phyloP scores from a whole-genome alignment of 2,113 vertebrate genomes.

The Podarcis cretensis region DNA sequence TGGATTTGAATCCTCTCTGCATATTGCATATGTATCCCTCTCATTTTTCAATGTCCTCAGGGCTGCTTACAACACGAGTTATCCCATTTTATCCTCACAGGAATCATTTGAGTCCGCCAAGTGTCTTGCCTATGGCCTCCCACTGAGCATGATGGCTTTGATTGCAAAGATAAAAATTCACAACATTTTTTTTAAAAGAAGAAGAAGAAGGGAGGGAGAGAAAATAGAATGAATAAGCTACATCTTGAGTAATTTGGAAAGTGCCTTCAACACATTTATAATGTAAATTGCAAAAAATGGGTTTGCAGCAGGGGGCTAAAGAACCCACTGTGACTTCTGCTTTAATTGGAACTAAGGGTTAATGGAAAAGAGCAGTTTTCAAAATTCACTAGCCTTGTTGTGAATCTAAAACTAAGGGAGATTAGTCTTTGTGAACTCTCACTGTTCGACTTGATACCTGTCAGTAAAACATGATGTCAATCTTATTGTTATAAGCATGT shows the following conservation, averaged over 20 bases:
- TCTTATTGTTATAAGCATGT: background rate
- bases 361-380: background rate
- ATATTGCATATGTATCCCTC: background rate
- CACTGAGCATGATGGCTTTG: background rate
- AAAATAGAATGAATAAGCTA: background rate
- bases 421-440: background rate
- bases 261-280: background rate
- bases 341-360: slow-evolving; percentile 20
- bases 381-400: background rate
- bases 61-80: background rate
- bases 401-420: background rate
- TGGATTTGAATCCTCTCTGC: background rate
- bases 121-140: background rate
- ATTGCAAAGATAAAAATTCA: slow-evolving; percentile 18
- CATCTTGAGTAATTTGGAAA: background rate
- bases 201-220: too few relatives aligned
- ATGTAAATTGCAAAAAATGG: slow-evolving; percentile 5
- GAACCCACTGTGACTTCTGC: background rate
- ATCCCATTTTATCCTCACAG: background rate
- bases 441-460: background rate
- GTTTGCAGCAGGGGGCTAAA: background rate
- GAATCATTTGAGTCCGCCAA: background rate
- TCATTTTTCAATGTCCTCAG: background rate
- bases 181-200: background rate
- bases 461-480: background rate